A percentile compares a stretch with the other conserved stretches of the same genome.
phyloP scores from a whole-genome alignment of 2,113 vertebrate species.

The Erythrocercus mccallii region DNA sequence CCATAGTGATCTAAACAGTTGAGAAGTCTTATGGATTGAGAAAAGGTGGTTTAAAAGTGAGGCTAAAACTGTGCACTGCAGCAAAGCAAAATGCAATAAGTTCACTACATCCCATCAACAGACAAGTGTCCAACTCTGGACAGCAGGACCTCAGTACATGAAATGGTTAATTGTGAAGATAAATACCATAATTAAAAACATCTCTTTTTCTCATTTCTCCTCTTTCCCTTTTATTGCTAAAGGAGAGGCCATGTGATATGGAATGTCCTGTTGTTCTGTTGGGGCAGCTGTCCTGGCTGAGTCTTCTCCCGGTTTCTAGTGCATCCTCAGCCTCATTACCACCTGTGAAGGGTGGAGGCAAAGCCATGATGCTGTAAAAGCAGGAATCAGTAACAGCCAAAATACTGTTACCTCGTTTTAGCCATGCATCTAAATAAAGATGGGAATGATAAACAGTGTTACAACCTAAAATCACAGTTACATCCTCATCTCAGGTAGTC shows the following conservation, averaged over 20 bases:
- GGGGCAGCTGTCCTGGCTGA: neutral
- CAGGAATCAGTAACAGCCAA: neutral
- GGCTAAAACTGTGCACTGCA: neutral
- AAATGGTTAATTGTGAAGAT: neutral
- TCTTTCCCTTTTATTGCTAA: neutral
- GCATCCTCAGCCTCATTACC: rapidly evolving
- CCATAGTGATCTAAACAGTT: neutral
- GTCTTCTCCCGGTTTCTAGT: neutral
- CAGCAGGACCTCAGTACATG: neutral
- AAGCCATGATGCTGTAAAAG: neutral
- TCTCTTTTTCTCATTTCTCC: neutral
- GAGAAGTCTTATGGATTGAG: neutral
- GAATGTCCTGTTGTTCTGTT: neutral
- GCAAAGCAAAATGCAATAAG: neutral
- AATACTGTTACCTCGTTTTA: neutral
- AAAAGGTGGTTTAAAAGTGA: neutral
- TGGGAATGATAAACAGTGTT: neutral
- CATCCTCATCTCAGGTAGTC: neutral
- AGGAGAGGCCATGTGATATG: rapidly evolving
- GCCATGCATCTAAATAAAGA: neutral
- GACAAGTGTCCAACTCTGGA: neutral
- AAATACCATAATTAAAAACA: neutral
- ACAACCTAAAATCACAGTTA: neutral
- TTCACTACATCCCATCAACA: neutral
- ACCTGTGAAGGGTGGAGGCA: neutral